Conservation (phyloP, 2,797 vertebrate genomes). For the Tapirus indicus region DNA sequence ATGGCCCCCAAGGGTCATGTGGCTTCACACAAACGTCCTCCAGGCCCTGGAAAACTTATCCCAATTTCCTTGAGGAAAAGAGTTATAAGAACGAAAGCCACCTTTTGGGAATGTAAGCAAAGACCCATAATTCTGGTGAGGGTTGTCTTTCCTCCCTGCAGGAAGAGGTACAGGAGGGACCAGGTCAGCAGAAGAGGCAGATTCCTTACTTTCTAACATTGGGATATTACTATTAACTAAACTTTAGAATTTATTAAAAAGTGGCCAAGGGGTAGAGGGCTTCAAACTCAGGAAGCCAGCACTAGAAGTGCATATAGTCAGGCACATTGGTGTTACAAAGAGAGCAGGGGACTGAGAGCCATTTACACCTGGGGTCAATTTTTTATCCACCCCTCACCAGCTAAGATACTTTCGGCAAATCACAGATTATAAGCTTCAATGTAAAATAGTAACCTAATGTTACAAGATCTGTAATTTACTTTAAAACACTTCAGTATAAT, state of each 20-base stretch:
- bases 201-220: background rate
- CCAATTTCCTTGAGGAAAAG: conserved; percentile 19
- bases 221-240: background rate
- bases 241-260: background rate
- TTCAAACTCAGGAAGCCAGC: background rate
- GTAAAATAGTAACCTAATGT: background rate
- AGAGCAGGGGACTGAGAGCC: background rate
- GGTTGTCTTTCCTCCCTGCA: background rate
- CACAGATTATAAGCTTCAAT: background rate
- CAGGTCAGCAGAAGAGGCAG: background rate
- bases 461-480: conserved; percentile 43
- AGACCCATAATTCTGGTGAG: background rate
- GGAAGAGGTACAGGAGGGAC: background rate
- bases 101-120: conserved; percentile 48
- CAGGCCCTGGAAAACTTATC: background rate
- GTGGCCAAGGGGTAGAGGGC: background rate
- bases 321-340: background rate
- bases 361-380: background rate
- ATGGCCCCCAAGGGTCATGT: background rate
- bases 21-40: background rate
- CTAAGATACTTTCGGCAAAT: background rate
- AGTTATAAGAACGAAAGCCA: conserved; percentile 1
- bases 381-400: background rate
- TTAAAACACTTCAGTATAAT: conserved; percentile 47
- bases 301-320: background rate